Conservation (phyloP, 1,140 invertebrate genomes). For the Ceratosolen fusciceps region DNA sequence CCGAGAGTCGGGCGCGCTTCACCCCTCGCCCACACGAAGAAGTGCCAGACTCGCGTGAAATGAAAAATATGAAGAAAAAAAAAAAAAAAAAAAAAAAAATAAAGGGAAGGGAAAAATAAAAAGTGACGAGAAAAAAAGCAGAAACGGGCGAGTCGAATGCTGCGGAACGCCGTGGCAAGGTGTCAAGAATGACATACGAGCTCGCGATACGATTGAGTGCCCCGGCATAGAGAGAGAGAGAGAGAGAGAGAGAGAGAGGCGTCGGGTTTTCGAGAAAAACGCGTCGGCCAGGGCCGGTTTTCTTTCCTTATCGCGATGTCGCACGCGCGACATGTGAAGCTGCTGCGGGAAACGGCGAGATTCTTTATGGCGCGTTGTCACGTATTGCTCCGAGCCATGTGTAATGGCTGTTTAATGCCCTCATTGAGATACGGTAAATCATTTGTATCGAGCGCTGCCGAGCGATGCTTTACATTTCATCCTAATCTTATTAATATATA, state of each 20-base stretch:
- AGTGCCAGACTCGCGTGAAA: conserved; percentile 13
- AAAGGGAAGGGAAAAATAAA: conserved; percentile 19
- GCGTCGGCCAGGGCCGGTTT: not conserved
- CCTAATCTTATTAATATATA: conserved; percentile 29
- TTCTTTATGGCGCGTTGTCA: conserved; percentile 64
- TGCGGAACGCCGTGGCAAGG: conserved; percentile 15
- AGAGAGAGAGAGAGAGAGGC: not conserved
- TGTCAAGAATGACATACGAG: conserved; percentile 50
- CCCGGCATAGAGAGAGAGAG: not conserved
- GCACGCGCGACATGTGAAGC: conserved; percentile 19
- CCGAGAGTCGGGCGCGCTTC: not conserved
- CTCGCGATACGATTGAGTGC: not conserved
- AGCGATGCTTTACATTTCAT: conserved; percentile 11
- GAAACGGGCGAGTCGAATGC: conserved; percentile 22
- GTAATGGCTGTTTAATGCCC: conserved; percentile 68
- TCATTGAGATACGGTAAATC: conserved; percentile 62
- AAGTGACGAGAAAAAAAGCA: conserved; percentile 28
- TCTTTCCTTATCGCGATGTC: conserved; percentile 13
- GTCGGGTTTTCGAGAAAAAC: conserved; percentile 15
- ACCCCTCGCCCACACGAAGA: not conserved
- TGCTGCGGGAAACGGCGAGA: not conserved
- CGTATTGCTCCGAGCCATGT: conserved; percentile 67
- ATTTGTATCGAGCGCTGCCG: conserved; percentile 42
- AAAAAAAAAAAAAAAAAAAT: not conserved
- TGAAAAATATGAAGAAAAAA: conserved; percentile 40